These are phyloP conservation scores for Chiridota heheva DNA, from an alignment of 35 echinoderm and acorn worm species.

Conservation along the genomic window DNA sequence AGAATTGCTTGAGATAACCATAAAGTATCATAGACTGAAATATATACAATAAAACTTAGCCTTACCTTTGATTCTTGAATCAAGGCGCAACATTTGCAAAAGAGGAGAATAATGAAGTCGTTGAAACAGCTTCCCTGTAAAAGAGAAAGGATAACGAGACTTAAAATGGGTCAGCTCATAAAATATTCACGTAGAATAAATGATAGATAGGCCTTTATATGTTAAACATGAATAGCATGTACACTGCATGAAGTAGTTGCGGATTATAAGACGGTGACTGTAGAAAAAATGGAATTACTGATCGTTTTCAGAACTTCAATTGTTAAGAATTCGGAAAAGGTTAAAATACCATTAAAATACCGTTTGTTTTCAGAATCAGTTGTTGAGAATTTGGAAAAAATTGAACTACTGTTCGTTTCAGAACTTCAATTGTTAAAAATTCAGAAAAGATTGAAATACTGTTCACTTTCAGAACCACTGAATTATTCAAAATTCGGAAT, in stretches of 20 bases:
- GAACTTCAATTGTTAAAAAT: no score
- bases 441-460: no score
- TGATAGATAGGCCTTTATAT: no score
- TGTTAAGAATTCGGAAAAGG: not conserved
- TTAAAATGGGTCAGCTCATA: not conserved
- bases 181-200: not conserved
- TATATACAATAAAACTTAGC: no score
- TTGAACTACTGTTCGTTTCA: no score
- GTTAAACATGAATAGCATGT: not conserved
- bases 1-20: no score
- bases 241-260: not conserved
- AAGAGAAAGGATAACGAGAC: not conserved
- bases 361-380: no score
- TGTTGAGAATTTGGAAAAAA: not conserved
- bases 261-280: not conserved
- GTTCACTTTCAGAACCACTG: no score
- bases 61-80: slow-evolving; percentile 60
- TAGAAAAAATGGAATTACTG: not conserved
- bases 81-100: slow-evolving; percentile 50
- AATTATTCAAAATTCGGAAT: no score
- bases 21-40: no score
- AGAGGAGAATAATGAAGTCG: slow-evolving; percentile 40
- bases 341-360: no score
- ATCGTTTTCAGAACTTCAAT: not conserved
- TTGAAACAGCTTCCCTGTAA: slow-evolving; percentile 45